A percentile compares a stretch with the other conserved stretches of the same genome.
These are phyloP conservation scores for Chlorops oryzae DNA, from an alignment of 1,140 invertebrate genomes.

Conservation along the genomic window DNA sequence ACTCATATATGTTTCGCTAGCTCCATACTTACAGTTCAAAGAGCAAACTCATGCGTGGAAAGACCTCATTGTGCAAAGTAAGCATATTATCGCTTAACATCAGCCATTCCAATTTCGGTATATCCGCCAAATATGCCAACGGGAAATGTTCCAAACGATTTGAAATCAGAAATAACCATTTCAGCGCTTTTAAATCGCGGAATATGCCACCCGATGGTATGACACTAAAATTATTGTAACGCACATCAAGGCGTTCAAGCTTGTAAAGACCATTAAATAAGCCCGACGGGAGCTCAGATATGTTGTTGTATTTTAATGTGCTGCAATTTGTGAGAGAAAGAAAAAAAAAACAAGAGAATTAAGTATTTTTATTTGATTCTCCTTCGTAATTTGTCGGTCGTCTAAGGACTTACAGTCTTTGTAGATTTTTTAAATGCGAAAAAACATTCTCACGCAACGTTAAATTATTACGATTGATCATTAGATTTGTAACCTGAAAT, in stretches of 20 bases:
- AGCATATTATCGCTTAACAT: conserved; percentile 52
- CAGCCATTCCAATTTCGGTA: conserved; percentile 48
- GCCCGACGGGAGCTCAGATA: conserved; percentile 37
- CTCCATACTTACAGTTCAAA: conserved; percentile 52
- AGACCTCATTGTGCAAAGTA: conserved; percentile 43
- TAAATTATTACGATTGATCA: conserved; percentile 35
- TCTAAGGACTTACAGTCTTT: conserved; percentile 26
- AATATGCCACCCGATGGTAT: conserved; percentile 46
- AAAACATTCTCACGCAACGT: conserved; percentile 27
- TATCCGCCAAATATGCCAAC: conserved; percentile 46
- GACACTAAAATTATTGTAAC: conserved; percentile 47
- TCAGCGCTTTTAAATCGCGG: conserved; percentile 43
- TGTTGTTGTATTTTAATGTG: conserved; percentile 40
- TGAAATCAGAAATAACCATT: conserved; percentile 48
- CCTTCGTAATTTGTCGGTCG: background rate
- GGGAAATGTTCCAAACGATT: conserved; percentile 38
- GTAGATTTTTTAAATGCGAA: conserved; percentile 25
- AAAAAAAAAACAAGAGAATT: conserved; percentile 6
- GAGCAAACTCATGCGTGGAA: conserved; percentile 50
- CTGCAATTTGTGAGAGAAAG: conserved; percentile 14
- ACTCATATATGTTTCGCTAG: too few species aligned
- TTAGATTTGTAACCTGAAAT: conserved; percentile 29
- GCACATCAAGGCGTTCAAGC: conserved; percentile 39
- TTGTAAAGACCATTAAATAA: conserved; percentile 27
- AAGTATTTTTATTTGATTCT: too few species aligned